Evolutionary conservation across 2,113 vertebrate genomes (phyloP), one percentile per base, ranked within the genome.

Genomic region (Alethe castanea): DNA sequence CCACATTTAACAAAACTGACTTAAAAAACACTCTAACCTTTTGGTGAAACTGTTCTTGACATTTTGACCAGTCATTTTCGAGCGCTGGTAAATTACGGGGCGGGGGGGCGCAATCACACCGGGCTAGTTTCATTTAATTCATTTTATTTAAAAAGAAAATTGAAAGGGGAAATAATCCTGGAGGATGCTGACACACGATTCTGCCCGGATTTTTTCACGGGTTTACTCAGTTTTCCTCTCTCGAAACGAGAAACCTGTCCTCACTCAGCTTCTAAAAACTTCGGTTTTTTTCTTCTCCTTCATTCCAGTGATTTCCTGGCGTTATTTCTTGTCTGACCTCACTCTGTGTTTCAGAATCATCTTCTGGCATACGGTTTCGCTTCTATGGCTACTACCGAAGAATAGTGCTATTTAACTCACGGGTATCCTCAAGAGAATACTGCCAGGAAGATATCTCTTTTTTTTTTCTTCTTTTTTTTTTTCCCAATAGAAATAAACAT

Each of bases 21-120:
- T 97, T 92, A 59, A 96, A 97, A 97, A 97, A 97, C 93, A 96
- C 86, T 95, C 77, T 96, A 98, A 96, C 97, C 96, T 97, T 97
- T 95, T 95, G 88, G 92, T 96, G 95, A 96, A 96, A 96, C 91
- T 96, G 90, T 86, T 97, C 92, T 88, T 98, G 96, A 96, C 94
- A 95, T 97, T 81, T 97, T 92, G 96, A 97, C 89, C 86, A 67
- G 86, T 94, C 92, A 42, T 96, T 96, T 96, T 91, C 71, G 90
- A 97, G 88, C 54, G 45, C 52, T 86, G 87, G 65, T 92, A 92
- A 95, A 91, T 95, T 94, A 85, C 11, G 0, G 35, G 45, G 54
- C 1, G 40, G 35, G 31, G 31, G 24, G n/a, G 15, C 1, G 4
- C 3, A 78, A 67, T 83, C 47, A 79, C 48, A 54, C 45, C 33